Percentiles rank a stretch among this genome's conserved stretches.
Evolutionary conservation across 2,888 invertebrate species (phyloP).

Genomic region (Yponomeuta sedellus): DNA sequence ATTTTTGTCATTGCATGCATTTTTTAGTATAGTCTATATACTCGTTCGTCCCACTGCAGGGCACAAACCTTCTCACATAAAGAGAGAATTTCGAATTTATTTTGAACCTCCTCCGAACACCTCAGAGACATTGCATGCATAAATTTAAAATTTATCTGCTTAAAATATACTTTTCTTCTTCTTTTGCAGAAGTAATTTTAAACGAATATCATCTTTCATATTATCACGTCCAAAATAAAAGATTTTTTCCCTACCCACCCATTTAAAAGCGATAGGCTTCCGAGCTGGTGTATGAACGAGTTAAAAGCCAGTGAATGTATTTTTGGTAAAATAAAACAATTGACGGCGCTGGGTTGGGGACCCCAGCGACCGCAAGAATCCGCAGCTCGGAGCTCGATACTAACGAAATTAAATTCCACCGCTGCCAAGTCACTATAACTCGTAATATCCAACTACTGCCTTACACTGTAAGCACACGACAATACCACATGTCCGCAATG

Average conservation of each 20-base stretch:
- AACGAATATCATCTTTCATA: no score
- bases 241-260: neutral
- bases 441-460: slow-evolving; percentile 2
- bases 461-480: neutral
- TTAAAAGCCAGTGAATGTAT: neutral
- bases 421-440: slow-evolving; percentile 35
- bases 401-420: slow-evolving; percentile 72
- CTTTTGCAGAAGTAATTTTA: no score
- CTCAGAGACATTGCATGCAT: no score
- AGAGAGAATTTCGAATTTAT: no score
- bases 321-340: slow-evolving; percentile 4
- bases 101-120: no score
- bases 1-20: no score
- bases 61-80: no score
- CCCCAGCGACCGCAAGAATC: slow-evolving; percentile 45
- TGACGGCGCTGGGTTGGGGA: slow-evolving; percentile 2
- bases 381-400: slow-evolving; percentile 44
- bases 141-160: no score
- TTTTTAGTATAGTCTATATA: no score
- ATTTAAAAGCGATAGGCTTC: neutral
- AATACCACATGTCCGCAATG: neutral
- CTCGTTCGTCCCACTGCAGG: no score
- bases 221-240: no score
- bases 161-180: no score
- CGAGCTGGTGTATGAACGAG: neutral